Percentiles rank a stretch among this genome's conserved stretches.
Evolutionary conservation across 2,797 vertebrate genomes (phyloP).

Genomic region (Rhyacichthys aspro): DNA sequence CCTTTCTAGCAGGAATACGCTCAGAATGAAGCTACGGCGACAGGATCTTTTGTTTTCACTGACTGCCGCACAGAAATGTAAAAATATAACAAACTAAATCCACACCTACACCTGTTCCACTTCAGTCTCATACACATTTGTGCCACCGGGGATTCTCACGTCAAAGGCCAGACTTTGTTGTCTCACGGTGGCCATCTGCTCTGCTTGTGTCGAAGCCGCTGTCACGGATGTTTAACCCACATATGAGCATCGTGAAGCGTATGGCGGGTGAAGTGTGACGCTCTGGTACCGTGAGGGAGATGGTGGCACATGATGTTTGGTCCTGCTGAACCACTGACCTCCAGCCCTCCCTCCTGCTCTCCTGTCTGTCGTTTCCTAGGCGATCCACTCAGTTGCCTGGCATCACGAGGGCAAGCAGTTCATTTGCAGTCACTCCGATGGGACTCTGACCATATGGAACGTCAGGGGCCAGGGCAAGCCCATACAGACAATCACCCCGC

Average conservation of each 20-base stretch:
- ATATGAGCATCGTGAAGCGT: constrained; percentile 19
- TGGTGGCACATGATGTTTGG: constrained; percentile 43
- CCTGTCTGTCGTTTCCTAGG: constrained; percentile 77
- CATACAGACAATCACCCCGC: constrained; percentile 96
- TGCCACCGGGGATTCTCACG: constrained; percentile 29
- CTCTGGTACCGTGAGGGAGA: constrained; percentile 19
- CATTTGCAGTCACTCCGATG: constrained; percentile 98
- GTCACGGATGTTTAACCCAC: constrained; percentile 27
- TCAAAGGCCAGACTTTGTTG: constrained; percentile 25
- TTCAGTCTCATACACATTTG: background rate
- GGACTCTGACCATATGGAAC: constrained; percentile 98
- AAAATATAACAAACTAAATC: too few relatives aligned
- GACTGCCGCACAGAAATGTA: too few relatives aligned
- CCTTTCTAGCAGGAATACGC: too few relatives aligned
- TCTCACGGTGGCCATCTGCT: constrained; percentile 52
- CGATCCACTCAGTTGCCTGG: constrained; percentile 98
- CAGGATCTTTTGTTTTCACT: too few relatives aligned
- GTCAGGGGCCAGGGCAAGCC: constrained; percentile 92
- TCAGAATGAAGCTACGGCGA: too few relatives aligned
- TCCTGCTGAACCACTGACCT: constrained; percentile 35
- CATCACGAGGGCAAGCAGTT: constrained; percentile 99
- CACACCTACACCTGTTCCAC: background rate
- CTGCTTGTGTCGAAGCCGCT: constrained; percentile 11
- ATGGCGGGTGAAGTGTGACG: constrained; percentile 21
- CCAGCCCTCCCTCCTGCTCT: constrained; percentile 9